Evolutionary conservation across 2,113 vertebrate species (phyloP).

Genomic region (Dromaius novaehollandiae): DNA sequence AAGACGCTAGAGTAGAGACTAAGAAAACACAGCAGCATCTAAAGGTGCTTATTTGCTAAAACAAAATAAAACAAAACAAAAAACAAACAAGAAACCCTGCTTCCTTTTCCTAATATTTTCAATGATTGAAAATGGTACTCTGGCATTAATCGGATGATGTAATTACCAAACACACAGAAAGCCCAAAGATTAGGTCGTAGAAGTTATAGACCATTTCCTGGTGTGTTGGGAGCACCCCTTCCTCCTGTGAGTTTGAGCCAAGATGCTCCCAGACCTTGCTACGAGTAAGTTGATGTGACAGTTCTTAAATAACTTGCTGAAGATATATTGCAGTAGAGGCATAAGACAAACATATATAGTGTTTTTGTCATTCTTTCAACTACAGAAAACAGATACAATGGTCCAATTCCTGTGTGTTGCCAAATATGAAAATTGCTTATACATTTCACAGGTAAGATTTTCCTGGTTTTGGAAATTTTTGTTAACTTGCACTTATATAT

Average conservation of each 20-base stretch:
- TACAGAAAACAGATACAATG: not conserved
- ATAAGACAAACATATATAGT: not conserved
- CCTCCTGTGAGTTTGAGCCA: not conserved
- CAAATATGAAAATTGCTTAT: not conserved
- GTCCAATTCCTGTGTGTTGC: not conserved
- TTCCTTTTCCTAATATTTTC: not conserved
- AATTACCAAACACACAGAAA: not conserved
- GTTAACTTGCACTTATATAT: not conserved
- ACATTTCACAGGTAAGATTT: not conserved
- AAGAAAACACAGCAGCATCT: not conserved
- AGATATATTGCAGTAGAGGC: not conserved
- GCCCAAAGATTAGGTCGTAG: not conserved
- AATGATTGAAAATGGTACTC: not conserved
- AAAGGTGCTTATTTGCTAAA: not conserved
- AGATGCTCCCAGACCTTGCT: not conserved
- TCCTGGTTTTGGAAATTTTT: not conserved
- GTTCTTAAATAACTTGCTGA: not conserved
- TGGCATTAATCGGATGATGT: not conserved
- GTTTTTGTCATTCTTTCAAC: not conserved
- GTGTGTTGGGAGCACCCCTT: not conserved
- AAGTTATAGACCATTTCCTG: not conserved
- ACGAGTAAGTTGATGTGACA: not conserved
- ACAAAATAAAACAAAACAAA: not conserved
- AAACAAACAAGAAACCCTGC: not conserved
- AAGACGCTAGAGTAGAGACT: not conserved